phyloP scores from a whole-genome alignment of 2,888 invertebrate species.

The Tenthredo livida region DNA sequence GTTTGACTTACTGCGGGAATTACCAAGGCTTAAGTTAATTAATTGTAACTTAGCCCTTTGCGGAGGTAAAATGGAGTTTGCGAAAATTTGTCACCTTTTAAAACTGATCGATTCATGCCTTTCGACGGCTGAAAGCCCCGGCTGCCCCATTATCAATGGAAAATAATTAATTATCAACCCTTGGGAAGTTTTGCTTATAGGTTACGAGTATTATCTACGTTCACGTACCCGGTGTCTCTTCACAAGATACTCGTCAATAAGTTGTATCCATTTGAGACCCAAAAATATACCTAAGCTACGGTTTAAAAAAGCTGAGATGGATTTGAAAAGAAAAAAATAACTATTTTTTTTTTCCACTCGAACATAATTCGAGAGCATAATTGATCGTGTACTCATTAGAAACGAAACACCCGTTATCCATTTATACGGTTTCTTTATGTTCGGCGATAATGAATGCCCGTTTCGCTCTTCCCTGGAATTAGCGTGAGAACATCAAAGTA shows the following conservation, averaged over 20 bases:
- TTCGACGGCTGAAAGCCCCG: conserved; percentile 9
- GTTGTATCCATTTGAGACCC: background rate
- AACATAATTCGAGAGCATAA: background rate
- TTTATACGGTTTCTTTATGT: conserved; percentile 4
- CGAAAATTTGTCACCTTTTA: conserved; percentile 75
- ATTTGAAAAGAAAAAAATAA: background rate
- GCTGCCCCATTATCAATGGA: conserved; percentile 12
- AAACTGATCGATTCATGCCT: conserved; percentile 59
- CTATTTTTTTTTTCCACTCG: background rate
- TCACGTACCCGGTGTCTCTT: background rate
- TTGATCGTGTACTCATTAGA: background rate
- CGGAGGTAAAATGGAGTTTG: conserved; percentile 60
- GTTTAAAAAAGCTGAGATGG: too few species aligned
- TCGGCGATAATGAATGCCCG: conserved; percentile 40
- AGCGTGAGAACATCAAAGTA: conserved; percentile 46
- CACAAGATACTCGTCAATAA: background rate
- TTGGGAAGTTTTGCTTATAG: background rate
- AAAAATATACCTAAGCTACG: background rate
- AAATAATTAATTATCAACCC: conserved; percentile 42
- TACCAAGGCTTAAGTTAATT: conserved; percentile 73
- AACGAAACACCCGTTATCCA: background rate
- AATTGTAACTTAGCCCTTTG: conserved; percentile 72
- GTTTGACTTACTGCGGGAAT: conserved; percentile 76
- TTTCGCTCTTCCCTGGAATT: conserved; percentile 38
- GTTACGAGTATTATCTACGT: background rate